These are phyloP conservation scores for Acanthisitta chloris DNA, from an alignment of 2,113 vertebrate genomes.

Conservation along the genomic window DNA sequence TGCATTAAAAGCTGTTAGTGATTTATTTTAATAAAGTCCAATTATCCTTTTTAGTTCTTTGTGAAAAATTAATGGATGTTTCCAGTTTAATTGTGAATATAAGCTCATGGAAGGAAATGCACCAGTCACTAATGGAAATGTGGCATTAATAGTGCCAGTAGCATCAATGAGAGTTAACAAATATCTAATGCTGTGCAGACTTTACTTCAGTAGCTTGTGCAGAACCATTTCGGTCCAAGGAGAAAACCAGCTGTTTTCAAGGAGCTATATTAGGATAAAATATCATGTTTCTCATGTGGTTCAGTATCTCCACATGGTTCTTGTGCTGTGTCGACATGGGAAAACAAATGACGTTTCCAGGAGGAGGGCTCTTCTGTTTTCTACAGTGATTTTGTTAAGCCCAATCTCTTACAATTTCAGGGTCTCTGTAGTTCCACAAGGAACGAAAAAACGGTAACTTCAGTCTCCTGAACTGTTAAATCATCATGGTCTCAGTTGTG, in stretches of 20 bases:
- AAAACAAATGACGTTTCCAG: neutral
- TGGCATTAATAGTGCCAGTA: neutral
- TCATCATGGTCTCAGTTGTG: neutral
- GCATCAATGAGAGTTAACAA: neutral
- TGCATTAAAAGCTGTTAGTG: slow-evolving; percentile 17
- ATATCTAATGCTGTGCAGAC: neutral
- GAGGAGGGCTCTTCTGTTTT: neutral
- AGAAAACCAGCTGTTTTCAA: neutral
- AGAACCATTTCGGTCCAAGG: neutral
- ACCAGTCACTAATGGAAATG: neutral
- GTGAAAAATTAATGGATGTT: neutral
- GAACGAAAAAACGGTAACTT: neutral
- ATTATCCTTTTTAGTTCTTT: neutral
- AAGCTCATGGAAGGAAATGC: neutral
- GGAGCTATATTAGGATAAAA: neutral
- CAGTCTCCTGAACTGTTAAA: neutral
- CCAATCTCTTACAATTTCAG: neutral
- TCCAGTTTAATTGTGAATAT: neutral
- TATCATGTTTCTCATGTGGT: neutral
- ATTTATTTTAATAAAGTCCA: slow-evolving; percentile 33
- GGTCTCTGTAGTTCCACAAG: neutral
- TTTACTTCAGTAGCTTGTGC: neutral
- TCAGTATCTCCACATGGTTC: neutral
- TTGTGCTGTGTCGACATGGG: neutral
- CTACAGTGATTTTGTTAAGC: neutral